Evolutionary conservation across 2,888 invertebrate species (phyloP), one percentile per base, ranked within the genome.

Genomic region (Lissonota sp.): DNA sequence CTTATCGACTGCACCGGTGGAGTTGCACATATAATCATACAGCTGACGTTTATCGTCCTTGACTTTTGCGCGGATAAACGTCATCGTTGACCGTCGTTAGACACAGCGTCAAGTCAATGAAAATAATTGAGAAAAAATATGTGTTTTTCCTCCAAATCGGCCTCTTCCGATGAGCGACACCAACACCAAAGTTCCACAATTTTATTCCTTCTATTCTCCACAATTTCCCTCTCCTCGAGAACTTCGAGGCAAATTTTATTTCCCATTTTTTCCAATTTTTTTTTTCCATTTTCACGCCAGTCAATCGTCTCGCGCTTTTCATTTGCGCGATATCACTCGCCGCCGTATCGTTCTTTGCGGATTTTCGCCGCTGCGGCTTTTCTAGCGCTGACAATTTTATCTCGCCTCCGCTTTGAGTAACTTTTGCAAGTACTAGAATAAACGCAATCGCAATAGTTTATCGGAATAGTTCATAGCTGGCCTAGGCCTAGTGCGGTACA

Each of bases 401-500:
- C 84, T 84, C 67, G 70, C 78, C 74, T 71, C 73, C 77, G n/a
- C 79, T 78, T 79, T 82, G 79, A 80, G 84, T 26, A 26, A 26
- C 26, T 26, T 26, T 83, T 75, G 64, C 79, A 75, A 69, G 69
- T 77, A 80, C 79, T 81, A 78, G 73, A 86, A 82, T 80, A 85
- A n/a, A 78, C 77, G 79, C 84, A 82, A 84, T 84, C 80, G 77
- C 73, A 79, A 78, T 84, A 82, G 84, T 84, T 26, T 84, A 83
- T 83, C 84, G 71, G 82, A 83, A 86, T 84, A 86, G 86, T 86
- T 83, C 70, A 66, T 82, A 74, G 83, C 60, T 85, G 83, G 84
- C 85, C 85, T 86, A 86, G 86, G 82, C 85, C 85, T 84, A 86
- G 86, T 84, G 84, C 83, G 71, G 83, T 80, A 74, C 85, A 64